Percentiles rank a stretch among this genome's conserved stretches.
Conservation (phyloP, 2,797 vertebrate species). For the Apogon hyalosoma region DNA sequence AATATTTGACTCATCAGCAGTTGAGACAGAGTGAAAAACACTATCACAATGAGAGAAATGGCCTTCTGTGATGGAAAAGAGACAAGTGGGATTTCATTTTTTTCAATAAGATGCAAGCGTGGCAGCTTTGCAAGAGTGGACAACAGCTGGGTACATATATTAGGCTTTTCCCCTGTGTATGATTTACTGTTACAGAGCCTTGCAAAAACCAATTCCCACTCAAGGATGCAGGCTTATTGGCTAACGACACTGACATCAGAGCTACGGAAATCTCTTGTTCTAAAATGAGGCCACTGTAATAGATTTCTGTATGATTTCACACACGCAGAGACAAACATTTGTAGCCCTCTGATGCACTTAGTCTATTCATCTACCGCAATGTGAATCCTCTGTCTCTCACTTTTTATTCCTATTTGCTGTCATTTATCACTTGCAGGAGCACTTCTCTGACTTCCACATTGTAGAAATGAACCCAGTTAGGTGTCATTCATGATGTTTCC, state of each 20-base stretch:
- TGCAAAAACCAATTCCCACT: conserved; percentile 29
- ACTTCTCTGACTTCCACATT: conserved; percentile 33
- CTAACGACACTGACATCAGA: conserved; percentile 17
- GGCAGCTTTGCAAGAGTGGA: conserved; percentile 13
- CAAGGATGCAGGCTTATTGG: conserved; percentile 32
- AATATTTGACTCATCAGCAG: conserved; percentile 13
- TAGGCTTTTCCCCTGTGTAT: conserved; percentile 13
- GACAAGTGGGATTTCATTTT: conserved; percentile 35
- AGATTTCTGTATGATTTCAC: neutral
- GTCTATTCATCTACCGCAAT: too few species aligned
- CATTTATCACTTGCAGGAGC: conserved; percentile 3
- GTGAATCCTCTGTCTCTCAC: neutral
- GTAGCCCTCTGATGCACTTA: too few species aligned
- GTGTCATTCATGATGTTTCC: conserved; percentile 17
- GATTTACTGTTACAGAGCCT: conserved; percentile 50
- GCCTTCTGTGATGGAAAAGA: conserved; percentile 25
- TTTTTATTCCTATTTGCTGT: conserved; percentile 5
- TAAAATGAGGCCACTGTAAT: conserved; percentile 3
- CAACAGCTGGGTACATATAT: conserved; percentile 48
- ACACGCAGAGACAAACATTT: neutral
- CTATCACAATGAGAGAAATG: neutral
- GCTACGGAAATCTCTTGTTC: conserved; percentile 23
- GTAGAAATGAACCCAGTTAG: conserved; percentile 25
- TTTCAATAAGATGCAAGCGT: conserved; percentile 34
- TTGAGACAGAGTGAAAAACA: conserved; percentile 13